Evolutionary conservation across 2,797 vertebrate species (phyloP).

Genomic region (Tapirus indicus): DNA sequence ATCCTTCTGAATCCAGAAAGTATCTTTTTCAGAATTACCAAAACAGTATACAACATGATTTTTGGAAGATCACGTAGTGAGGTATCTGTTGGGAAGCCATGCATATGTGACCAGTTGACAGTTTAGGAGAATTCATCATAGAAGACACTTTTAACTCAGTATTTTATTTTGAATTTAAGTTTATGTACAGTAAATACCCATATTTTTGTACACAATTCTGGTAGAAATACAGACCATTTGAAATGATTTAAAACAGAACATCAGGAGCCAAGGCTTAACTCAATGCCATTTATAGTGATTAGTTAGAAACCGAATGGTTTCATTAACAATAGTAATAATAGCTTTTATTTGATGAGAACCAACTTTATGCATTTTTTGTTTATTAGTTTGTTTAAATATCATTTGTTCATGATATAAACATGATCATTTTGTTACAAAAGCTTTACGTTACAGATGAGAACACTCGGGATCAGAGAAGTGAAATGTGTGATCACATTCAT

Average conservation of each 20-base stretch:
- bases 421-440: not conserved
- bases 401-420: not conserved
- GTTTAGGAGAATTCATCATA: not conserved
- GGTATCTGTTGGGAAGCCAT: not conserved
- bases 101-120: not conserved
- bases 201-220: not conserved
- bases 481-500: not conserved
- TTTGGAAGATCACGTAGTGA: not conserved
- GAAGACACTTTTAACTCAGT: not conserved
- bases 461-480: not conserved
- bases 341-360: not conserved
- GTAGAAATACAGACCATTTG: not conserved
- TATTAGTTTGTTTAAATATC: not conserved
- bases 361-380: not conserved
- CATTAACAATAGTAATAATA: not conserved
- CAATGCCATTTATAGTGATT: not conserved
- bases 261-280: not conserved
- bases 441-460: not conserved
- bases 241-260: not conserved
- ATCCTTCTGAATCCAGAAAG: not conserved
- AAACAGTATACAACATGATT: not conserved
- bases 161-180: not conserved
- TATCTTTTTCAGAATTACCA: not conserved
- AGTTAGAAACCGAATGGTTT: not conserved
- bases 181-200: not conserved